These are phyloP conservation scores for Cynocephalus volans DNA, from an alignment of 2,113 vertebrate species.

Conservation along the genomic window DNA sequence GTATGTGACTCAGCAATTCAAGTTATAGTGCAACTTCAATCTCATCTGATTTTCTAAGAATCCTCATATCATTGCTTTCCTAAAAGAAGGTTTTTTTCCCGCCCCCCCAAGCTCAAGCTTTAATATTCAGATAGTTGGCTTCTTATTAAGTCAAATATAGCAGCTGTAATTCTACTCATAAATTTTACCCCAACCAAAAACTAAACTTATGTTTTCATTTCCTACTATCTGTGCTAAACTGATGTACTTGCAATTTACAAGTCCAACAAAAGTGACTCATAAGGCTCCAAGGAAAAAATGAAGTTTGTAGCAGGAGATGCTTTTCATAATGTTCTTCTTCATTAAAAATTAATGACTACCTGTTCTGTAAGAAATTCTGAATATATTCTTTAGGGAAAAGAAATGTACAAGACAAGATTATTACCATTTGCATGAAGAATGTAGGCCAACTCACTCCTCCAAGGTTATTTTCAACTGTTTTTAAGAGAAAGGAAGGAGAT, in stretches of 20 bases:
- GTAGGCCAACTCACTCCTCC: background rate
- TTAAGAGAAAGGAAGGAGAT: slow-evolving; percentile 44
- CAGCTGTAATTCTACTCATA: slow-evolving; percentile 67
- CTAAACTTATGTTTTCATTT: slow-evolving; percentile 63
- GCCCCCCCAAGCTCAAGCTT: background rate
- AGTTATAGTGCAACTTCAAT: slow-evolving; percentile 60
- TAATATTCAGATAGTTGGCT: slow-evolving; percentile 48
- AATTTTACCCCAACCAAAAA: slow-evolving; percentile 60
- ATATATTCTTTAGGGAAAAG: slow-evolving; percentile 57
- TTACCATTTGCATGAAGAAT: slow-evolving; percentile 44
- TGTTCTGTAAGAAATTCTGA: slow-evolving; percentile 67
- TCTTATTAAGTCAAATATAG: slow-evolving; percentile 65
- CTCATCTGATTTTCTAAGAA: slow-evolving; percentile 71
- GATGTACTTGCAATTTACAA: slow-evolving; percentile 59
- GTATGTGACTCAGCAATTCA: slow-evolving; percentile 69
- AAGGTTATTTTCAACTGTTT: slow-evolving; percentile 67
- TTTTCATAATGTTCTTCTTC: slow-evolving; percentile 59
- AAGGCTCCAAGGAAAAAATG: slow-evolving; percentile 54
- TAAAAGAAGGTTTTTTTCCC: background rate
- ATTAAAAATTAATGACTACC: slow-evolving; percentile 61
- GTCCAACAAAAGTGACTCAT: slow-evolving; percentile 66
- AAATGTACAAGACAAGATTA: slow-evolving; percentile 53
- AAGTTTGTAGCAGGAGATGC: slow-evolving; percentile 42
- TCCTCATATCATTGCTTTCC: slow-evolving; percentile 65
- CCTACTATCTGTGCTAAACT: slow-evolving; percentile 63